Conservation (phyloP, 2,113 vertebrate species). For the Nipponia nippon region DNA sequence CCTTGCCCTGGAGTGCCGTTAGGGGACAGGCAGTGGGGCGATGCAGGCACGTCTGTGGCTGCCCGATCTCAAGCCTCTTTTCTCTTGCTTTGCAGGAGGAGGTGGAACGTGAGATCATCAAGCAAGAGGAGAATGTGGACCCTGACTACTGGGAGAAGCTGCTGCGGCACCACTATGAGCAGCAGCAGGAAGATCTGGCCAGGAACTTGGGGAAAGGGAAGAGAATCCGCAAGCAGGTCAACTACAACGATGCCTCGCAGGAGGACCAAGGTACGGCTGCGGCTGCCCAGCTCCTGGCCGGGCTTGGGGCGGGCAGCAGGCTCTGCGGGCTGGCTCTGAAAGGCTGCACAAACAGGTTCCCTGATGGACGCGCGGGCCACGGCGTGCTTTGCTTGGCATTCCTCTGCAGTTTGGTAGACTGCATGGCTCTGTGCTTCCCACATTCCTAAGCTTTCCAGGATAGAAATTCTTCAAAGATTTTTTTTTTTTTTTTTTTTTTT, state of each 20-base stretch:
- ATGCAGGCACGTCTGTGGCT: neutral
- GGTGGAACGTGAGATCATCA: slow-evolving; percentile 96
- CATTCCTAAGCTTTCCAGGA: neutral
- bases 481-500: neutral
- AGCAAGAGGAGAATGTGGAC: slow-evolving; percentile 98
- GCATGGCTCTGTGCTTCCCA: neutral
- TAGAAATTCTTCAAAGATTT: neutral
- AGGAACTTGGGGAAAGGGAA: slow-evolving; percentile 96
- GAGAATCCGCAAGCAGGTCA: slow-evolving; percentile 96
- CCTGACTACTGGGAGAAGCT: slow-evolving; percentile 99
- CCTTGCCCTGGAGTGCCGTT: neutral
- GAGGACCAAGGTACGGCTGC: slow-evolving; percentile 90
- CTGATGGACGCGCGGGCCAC: accelerated
- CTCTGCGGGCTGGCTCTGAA: neutral
- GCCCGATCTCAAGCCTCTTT: accelerated
- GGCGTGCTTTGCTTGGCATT: neutral
- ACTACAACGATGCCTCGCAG: slow-evolving; percentile 97
- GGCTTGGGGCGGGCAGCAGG: neutral
- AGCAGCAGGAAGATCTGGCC: slow-evolving; percentile 97
- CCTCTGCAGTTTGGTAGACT: neutral
- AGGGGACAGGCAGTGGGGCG: neutral
- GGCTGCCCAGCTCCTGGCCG: accelerated
- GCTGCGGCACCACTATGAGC: slow-evolving; percentile 94
- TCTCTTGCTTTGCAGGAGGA: slow-evolving; percentile 81
- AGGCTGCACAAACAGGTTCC: neutral